Evolutionary conservation across 2,797 vertebrate species (phyloP), one percentile per base, ranked within the genome.

Genomic region (Sebastes wilsoni): DNA sequence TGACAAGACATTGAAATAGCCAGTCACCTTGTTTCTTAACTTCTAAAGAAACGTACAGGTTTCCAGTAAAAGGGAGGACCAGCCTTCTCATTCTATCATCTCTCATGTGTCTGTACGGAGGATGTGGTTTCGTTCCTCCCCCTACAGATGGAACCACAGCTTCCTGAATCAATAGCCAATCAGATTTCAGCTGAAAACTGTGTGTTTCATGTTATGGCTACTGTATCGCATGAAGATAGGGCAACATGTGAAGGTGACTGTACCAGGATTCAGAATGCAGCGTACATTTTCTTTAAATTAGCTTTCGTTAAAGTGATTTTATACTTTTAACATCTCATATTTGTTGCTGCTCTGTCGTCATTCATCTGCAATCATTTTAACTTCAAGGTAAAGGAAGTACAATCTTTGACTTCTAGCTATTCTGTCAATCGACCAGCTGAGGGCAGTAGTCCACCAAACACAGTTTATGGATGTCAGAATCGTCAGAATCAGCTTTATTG

Each of bases 121-220:
- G 85, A 88, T 89, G 91, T 90, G 87, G 83, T 12, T 14, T 66
- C 82, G 67, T 32, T n/a, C 22, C 49, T 61, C 32, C 16, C 2
- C 58, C 58, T 55, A 78, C 64, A 1, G 9, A 71, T 4, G 20
- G 1, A 16, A 83, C 88, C 88, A 80, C 87, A 90, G 66, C 79
- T 89, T 93, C 90, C 89, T 89, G 72, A 79, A 49, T 55, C 30
- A 59, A 28, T 46, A 83, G 49, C 80, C 78, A 82, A 88, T 79
- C 55, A 79, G 23, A 76, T 9, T 55, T 79, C 8, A 49, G 52
- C 25, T 58, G 6, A 69, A 27, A 25, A 66, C n/a, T 52, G 49
- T n/a, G 46, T 49, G 20, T 52, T 52, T 52, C 20, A 52, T n/a
- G 20, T n/a, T 13, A 68, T 59, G 13, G 52, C 60, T 13, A n/a